phyloP scores from a whole-genome alignment of 2,113 vertebrate species.

The Proteles cristata region DNA sequence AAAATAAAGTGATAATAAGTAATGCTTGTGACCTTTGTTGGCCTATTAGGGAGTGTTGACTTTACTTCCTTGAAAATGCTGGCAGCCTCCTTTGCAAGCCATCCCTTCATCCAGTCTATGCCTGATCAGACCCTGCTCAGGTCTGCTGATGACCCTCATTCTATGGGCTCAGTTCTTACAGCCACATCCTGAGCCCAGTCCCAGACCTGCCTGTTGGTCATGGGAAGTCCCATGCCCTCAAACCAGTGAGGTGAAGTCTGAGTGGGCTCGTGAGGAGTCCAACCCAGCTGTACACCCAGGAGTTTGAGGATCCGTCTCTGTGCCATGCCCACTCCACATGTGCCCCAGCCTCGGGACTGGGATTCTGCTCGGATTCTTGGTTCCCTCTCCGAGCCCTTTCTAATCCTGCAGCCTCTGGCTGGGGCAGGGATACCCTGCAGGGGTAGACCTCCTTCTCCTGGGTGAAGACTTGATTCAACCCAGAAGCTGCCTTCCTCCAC shows the following conservation, averaged over 20 bases:
- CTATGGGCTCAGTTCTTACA: neutral
- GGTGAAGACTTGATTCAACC: neutral
- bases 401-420: neutral
- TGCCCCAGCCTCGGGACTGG: neutral
- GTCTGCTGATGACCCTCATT: neutral
- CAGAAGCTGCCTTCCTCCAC: neutral
- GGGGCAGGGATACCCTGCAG: neutral
- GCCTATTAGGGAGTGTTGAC: neutral
- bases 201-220: neutral
- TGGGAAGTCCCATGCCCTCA: neutral
- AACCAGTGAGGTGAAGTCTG: neutral
- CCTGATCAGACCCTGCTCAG: neutral
- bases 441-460: neutral
- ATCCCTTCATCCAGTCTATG: neutral
- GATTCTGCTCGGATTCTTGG: neutral
- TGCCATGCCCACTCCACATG: neutral
- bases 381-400: neutral
- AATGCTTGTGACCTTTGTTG: accelerated
- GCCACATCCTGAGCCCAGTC: neutral
- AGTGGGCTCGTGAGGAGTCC: neutral
- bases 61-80: neutral
- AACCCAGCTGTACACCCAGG: too few species aligned
- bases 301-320: neutral
- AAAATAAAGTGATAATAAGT: neutral
- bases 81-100: neutral